Base-by-base conservation (phyloP, 2,113 vertebrate species). In the Corvus moneduloides region DNA sequence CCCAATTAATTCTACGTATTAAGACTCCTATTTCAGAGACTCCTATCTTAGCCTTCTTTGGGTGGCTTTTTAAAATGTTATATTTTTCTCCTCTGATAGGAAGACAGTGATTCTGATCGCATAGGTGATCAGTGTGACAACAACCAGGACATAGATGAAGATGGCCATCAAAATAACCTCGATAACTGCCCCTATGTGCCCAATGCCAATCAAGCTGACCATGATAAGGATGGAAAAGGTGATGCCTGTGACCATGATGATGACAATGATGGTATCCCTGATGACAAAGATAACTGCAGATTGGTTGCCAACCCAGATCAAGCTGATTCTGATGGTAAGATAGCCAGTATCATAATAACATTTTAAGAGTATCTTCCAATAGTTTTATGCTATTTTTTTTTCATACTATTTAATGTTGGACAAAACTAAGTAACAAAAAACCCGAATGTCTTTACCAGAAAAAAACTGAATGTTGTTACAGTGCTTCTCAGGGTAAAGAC, bases 171-270 rank as follows among this genome's bases (percentile, higher is more conserved):
- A 97, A 99, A 99, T 98, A 99, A 99, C 84, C 97, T 99, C 96
- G 99, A 99, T 98, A 99, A 99, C 95, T 99, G 99, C 73, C 99
- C 99, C n/a, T 99, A 99, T 58, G 99, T 99, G 85, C 95, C 99
- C 48, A 99, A 99, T 41, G 98, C 99, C 81, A 99, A 99, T 98
- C 99, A 99, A 97, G 99, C 98, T 10, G 99, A 99, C 95, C 99
- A 99, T 6, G 99, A 99, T 93, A 99, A 99, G 86, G 99, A 99
- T 39, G 99, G 99, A 93, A 99, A 99, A 97, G 99, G 99, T 48
- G 99, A 99, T 21, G 99, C 99, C 90, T 99, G 99, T 56, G 99
- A 99, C 97, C 98, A 99, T 3, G 99, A 99, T n/a, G 99, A 99
- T n/a, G 99, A 99, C 96, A 99, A 99, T 16, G 99, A 99, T 13